Conservation (phyloP, 2,888 invertebrate genomes). For the Dexiosoma caninum region DNA sequence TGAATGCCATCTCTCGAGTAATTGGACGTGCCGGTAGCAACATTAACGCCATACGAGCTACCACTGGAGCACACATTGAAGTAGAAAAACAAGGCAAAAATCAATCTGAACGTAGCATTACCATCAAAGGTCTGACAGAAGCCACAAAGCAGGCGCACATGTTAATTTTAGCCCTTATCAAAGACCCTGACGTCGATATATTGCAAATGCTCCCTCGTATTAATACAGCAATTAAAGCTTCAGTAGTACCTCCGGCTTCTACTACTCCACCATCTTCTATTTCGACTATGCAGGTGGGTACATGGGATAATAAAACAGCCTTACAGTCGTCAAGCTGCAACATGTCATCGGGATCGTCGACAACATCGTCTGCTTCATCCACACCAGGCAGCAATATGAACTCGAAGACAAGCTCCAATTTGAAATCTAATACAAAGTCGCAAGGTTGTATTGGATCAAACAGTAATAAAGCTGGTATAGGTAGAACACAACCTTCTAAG, state of each 20-base stretch:
- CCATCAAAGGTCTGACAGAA: constrained; percentile 95
- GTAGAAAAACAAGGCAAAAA: constrained; percentile 98
- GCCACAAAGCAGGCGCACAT: constrained; percentile 94
- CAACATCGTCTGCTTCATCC: constrained; percentile 69
- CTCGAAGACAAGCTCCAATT: constrained; percentile 44
- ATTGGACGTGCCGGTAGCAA: constrained; percentile 98
- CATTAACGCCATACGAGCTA: constrained; percentile 97
- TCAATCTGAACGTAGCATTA: constrained; percentile 95
- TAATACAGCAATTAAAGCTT: constrained; percentile 74
- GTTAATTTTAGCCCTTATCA: constrained; percentile 93
- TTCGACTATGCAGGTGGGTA: constrained; percentile 70
- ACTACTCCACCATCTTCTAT: constrained; percentile 49
- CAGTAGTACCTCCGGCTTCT: constrained; percentile 55
- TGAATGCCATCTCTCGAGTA: constrained; percentile 96
- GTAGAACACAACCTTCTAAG: constrained; percentile 73
- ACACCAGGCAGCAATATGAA: constrained; percentile 58
- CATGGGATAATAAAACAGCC: constrained; percentile 76
- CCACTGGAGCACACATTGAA: constrained; percentile 98
- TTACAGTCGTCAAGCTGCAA: constrained; percentile 64
- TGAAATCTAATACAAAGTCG: constrained; percentile 67
- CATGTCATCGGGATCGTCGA: constrained; percentile 69
- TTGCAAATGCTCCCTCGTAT: constrained; percentile 86
- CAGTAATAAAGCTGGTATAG: constrained; percentile 52
- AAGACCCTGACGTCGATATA: constrained; percentile 96
- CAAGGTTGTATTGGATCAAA: constrained; percentile 53